Evolutionary conservation across 2,888 invertebrate species (phyloP).

Genomic region (Phyllotreta cruciferae): DNA sequence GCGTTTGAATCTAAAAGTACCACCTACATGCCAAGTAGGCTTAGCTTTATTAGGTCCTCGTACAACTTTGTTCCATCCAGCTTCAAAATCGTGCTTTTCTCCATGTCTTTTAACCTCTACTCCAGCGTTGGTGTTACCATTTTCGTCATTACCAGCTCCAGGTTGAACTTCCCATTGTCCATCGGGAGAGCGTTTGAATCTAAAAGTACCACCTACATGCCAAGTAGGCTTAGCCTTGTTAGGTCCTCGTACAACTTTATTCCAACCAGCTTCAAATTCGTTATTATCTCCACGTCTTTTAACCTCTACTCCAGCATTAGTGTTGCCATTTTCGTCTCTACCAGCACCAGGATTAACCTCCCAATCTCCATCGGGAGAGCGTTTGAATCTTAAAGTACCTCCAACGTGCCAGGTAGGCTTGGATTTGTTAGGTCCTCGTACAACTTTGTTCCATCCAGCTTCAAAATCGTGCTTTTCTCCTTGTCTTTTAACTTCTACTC

Average conservation of each 20-base stretch:
- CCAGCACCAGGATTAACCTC: constrained; percentile 30
- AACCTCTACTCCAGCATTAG: constrained; percentile 31
- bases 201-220: constrained; percentile 37
- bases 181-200: constrained; percentile 17
- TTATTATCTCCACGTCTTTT: constrained; percentile 34
- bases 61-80: constrained; percentile 38
- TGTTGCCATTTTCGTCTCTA: constrained; percentile 35
- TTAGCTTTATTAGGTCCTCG: constrained; percentile 35
- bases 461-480: constrained; percentile 36
- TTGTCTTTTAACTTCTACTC: constrained; percentile 33
- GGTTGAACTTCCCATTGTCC: constrained; percentile 36
- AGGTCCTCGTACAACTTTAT: constrained; percentile 37
- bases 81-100: constrained; percentile 35
- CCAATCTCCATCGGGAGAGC: constrained; percentile 22
- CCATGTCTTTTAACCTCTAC: constrained; percentile 36
- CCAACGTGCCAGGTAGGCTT: constrained; percentile 39
- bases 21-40: constrained; percentile 40
- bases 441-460: constrained; percentile 37
- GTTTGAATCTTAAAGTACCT: constrained; percentile 29
- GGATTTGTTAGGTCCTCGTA: constrained; percentile 35
- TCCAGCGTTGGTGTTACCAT: constrained; percentile 34
- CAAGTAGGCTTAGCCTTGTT: constrained; percentile 36
- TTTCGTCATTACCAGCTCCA: constrained; percentile 23
- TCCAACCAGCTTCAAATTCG: constrained; percentile 37
- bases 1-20: constrained; percentile 27